Percentiles rank a stretch among this genome's conserved stretches.
These are phyloP conservation scores for Chironomus tepperi DNA, from an alignment of 1,140 invertebrate species.

Conservation along the genomic window DNA sequence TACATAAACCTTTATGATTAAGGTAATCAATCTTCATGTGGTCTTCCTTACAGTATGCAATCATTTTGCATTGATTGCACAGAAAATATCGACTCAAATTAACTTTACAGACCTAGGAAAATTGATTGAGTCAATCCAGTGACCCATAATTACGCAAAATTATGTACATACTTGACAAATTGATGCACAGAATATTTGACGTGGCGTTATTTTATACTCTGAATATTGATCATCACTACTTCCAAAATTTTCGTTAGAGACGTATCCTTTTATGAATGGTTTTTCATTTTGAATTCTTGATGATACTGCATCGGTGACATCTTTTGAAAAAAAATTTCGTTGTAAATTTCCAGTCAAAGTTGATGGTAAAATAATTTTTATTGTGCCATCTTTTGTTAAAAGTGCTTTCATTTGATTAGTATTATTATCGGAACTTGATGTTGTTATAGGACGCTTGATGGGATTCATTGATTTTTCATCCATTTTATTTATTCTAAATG, in stretches of 20 bases:
- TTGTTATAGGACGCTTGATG: neutral
- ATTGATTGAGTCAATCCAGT: too few relatives aligned
- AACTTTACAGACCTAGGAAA: slow-evolving; percentile 34
- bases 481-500: slow-evolving; percentile 1
- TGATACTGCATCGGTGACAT: neutral
- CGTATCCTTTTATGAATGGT: neutral
- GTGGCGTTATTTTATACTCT: slow-evolving; percentile 37
- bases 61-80: slow-evolving; percentile 44
- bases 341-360: neutral
- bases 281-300: neutral
- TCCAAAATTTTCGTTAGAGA: slow-evolving; percentile 25
- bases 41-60: slow-evolving; percentile 44
- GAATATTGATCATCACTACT: slow-evolving; percentile 34
- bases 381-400: neutral
- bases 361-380: slow-evolving; percentile 17
- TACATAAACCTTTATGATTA: slow-evolving; percentile 43
- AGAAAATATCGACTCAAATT: slow-evolving; percentile 26
- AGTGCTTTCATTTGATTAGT: slow-evolving; percentile 19
- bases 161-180: slow-evolving; percentile 36
- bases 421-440: neutral
- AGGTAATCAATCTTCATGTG: slow-evolving; percentile 42
- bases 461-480: slow-evolving; percentile 11
- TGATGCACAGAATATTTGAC: slow-evolving; percentile 35
- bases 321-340: neutral
- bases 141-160: too few relatives aligned